Evolutionary conservation across 2,113 vertebrate genomes (phyloP).

Genomic region (Oncorhynchus masou): DNA sequence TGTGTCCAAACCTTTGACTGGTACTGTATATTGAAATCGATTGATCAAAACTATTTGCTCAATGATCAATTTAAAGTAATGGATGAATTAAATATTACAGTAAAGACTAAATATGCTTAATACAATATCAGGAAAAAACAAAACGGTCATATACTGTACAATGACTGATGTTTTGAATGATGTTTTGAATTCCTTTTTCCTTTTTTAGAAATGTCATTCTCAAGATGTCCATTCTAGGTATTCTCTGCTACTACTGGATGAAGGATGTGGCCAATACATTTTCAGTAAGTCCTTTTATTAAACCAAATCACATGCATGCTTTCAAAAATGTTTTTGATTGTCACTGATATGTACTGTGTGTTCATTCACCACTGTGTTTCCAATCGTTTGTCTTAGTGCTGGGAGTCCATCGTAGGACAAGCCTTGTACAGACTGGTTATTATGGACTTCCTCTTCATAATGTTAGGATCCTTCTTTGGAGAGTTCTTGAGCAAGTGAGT

Average conservation of each 20-base stretch:
- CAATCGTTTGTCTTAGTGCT: conserved; percentile 77
- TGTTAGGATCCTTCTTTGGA: conserved; percentile 87
- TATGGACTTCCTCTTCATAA: conserved; percentile 88
- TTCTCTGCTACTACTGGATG: conserved; percentile 94
- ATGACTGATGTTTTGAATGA: too few species aligned
- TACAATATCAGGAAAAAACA: too few species aligned
- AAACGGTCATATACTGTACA: too few species aligned
- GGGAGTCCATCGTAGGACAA: conserved; percentile 91
- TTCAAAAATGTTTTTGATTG: neutral
- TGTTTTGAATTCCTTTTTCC: conserved; percentile 10
- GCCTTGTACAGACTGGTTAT: conserved; percentile 90
- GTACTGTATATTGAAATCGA: too few species aligned
- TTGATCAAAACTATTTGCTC: too few species aligned
- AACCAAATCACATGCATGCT: neutral
- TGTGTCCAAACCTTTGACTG: too few species aligned
- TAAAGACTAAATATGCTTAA: too few species aligned
- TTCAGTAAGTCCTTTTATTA: conserved; percentile 44
- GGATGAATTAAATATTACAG: too few species aligned
- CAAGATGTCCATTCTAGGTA: conserved; percentile 86
- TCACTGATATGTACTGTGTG: neutral
- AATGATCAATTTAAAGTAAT: too few species aligned
- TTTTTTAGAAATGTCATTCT: conserved; percentile 83
- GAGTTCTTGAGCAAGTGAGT: conserved; percentile 91
- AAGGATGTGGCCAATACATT: conserved; percentile 60
- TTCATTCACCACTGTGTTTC: neutral